Evolutionary conservation across 2,797 vertebrate genomes (phyloP).

Genomic region (Lagodon rhomboides): DNA sequence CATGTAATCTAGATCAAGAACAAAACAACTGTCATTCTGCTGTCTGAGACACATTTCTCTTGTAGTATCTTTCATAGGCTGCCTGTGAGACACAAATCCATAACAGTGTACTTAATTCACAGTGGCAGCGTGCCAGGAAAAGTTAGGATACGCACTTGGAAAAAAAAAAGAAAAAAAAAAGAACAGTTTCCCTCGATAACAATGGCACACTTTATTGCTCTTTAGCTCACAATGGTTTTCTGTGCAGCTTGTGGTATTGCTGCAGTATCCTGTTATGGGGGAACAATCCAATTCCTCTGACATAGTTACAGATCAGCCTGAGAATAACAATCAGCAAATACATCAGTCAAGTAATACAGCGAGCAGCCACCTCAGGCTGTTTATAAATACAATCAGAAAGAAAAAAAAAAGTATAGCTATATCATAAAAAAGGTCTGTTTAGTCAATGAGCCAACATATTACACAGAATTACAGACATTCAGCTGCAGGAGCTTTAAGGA

Average conservation of each 20-base stretch:
- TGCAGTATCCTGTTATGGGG: constrained; percentile 85
- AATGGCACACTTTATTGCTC: constrained; percentile 83
- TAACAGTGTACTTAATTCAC: constrained; percentile 68
- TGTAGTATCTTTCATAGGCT: constrained; percentile 58
- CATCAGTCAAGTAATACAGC: constrained; percentile 66
- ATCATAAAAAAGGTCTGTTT: constrained; percentile 58
- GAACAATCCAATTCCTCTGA: constrained; percentile 82
- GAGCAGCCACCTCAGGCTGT: constrained; percentile 48
- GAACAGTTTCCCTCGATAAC: constrained; percentile 77
- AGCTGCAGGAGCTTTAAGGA: constrained; percentile 69
- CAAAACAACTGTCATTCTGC: constrained; percentile 33
- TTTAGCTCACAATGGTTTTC: constrained; percentile 79
- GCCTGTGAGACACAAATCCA: constrained; percentile 69
- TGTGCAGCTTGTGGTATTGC: constrained; percentile 76
- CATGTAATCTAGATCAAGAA: constrained; percentile 47
- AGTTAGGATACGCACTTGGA: constrained; percentile 65
- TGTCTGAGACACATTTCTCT: constrained; percentile 52
- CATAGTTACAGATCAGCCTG: constrained; percentile 74
- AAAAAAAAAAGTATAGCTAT: constrained; percentile 28
- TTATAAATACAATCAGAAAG: constrained; percentile 40
- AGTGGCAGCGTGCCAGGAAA: constrained; percentile 77
- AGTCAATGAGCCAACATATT: constrained; percentile 68
- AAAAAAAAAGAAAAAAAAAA: constrained; percentile 37
- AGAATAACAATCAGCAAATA: constrained; percentile 80
- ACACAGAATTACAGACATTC: constrained; percentile 68